Base-by-base conservation (phyloP, 2,797 vertebrate species). In the Myripristis murdjan region DNA sequence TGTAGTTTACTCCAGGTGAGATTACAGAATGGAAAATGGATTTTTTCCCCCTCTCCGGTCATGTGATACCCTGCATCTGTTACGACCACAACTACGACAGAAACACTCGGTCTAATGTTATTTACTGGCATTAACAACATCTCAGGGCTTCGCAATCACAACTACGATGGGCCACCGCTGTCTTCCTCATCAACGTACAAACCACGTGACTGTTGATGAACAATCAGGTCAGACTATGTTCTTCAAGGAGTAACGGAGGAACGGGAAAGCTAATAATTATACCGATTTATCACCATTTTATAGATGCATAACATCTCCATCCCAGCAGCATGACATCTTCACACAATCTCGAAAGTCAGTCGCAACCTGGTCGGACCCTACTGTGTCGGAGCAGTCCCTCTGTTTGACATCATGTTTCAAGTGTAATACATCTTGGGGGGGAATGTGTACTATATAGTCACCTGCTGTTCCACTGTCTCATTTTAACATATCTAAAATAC, bases 111-210 rank as follows among this genome's bases (percentile, higher is more conserved):
- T 74, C 52, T 82, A 70, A 65, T 67, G 54, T 70, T 84, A 70
- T n/a, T 71, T 58, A 56, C 71, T 54, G 79, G 64, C 84, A 79
- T 85, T 62, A 73, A 81, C 67, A 79, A 82, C 89, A 89, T 90
- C 92, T 93, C 91, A 92, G 92, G 91, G 90, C 89, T 86, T 88
- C 61, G 84, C 67, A 74, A 48, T 74, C 79, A 79, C 48, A 77
- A 68, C 33, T 63, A 16, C 49, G 63, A 39, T 44, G 24, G 46
- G 49, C 65, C 81, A 14, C 57, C 75, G 35, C 58, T 18, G 75
- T 90, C 76, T 77, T 79, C 81, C 73, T 83, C 72, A 67, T 62
- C 16, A 55, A 58, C 14, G 24, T 47, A 8, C 44, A 35, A 75
- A 64, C 47, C 62, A 76, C 43, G 75, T 68, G 69, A 78, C 54